Conservation (phyloP, 2,113 vertebrate genomes). For the Oryzias celebensis region DNA sequence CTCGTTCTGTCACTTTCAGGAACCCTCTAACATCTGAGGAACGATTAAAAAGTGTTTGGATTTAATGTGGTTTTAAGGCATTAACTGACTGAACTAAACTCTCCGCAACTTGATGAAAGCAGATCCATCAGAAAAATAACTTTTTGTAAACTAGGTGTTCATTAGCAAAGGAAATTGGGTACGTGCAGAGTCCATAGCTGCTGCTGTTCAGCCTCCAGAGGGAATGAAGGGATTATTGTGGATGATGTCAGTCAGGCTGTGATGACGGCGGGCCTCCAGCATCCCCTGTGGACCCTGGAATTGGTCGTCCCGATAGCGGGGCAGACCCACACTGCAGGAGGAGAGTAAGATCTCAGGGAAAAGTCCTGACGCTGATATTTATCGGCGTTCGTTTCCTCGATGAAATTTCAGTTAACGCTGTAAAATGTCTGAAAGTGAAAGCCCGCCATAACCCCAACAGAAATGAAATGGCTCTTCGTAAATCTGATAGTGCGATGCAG, state of each 20-base stretch:
- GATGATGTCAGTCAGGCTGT: slow-evolving; percentile 20
- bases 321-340: slow-evolving; percentile 18
- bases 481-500: slow-evolving; percentile 11
- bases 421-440: slow-evolving; percentile 38
- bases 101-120: slow-evolving; percentile 13
- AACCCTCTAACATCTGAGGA: slow-evolving; percentile 15
- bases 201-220: slow-evolving; percentile 34
- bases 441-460: slow-evolving; percentile 16
- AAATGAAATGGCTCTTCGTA: slow-evolving; percentile 26
- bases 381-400: slow-evolving; percentile 40
- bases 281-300: slow-evolving; percentile 29
- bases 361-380: slow-evolving; percentile 32
- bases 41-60: slow-evolving; percentile 8
- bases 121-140: slow-evolving; percentile 11
- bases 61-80: slow-evolving; percentile 64
- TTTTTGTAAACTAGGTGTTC: slow-evolving; percentile 27
- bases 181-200: slow-evolving; percentile 24
- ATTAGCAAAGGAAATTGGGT: slow-evolving; percentile 27
- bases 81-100: slow-evolving; percentile 48
- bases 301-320: slow-evolving; percentile 29
- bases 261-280: slow-evolving; percentile 6
- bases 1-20: slow-evolving; percentile 20
- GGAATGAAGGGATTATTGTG: slow-evolving; percentile 26
- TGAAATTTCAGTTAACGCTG: slow-evolving; percentile 24
- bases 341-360: slow-evolving; percentile 19